Evolutionary conservation across 23 tunicate genomes (phyloP).

Genomic region (Corella eumyota): DNA sequence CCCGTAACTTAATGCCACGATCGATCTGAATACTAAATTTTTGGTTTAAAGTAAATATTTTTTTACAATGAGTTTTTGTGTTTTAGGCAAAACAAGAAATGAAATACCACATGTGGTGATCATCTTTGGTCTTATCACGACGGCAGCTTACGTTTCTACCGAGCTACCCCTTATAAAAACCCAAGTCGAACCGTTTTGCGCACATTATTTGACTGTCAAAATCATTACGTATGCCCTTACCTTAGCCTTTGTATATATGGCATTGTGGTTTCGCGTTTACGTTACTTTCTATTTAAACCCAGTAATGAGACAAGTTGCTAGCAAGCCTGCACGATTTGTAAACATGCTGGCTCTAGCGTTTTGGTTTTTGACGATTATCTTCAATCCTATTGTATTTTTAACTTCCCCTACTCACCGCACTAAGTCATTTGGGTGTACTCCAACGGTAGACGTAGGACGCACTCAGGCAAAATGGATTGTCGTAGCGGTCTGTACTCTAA

Average conservation of each 20-base stretch:
- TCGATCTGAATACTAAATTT: too few relatives aligned
- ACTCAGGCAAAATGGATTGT: constrained; percentile 7
- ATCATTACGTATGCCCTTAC: too few relatives aligned
- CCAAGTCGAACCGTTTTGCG: too few relatives aligned
- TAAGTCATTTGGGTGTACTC: constrained; percentile 4
- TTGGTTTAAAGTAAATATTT: too few relatives aligned
- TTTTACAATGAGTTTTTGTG: too few relatives aligned
- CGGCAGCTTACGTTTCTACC: too few relatives aligned
- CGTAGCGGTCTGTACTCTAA: constrained; percentile 4
- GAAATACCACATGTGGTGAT: too few relatives aligned
- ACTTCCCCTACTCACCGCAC: constrained; percentile 7
- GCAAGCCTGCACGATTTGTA: constrained; percentile 1
- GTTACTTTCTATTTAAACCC: constrained; percentile 11
- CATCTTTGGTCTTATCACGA: too few relatives aligned
- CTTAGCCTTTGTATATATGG: constrained; percentile 13
- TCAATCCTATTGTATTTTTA: background rate
- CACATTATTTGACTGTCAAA: too few relatives aligned
- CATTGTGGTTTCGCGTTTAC: constrained; percentile 16
- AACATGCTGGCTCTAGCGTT: constrained; percentile 4
- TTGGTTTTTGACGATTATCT: background rate
- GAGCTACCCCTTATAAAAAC: too few relatives aligned
- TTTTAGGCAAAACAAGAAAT: too few relatives aligned
- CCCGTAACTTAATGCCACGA: too few relatives aligned
- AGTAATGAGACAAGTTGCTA: constrained; percentile 3
- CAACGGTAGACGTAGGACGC: background rate